Percentiles rank a stretch among this genome's conserved stretches.
These are phyloP conservation scores for Leptobrachium ailaonicum DNA, from an alignment of 2,113 vertebrate species.

Conservation along the genomic window DNA sequence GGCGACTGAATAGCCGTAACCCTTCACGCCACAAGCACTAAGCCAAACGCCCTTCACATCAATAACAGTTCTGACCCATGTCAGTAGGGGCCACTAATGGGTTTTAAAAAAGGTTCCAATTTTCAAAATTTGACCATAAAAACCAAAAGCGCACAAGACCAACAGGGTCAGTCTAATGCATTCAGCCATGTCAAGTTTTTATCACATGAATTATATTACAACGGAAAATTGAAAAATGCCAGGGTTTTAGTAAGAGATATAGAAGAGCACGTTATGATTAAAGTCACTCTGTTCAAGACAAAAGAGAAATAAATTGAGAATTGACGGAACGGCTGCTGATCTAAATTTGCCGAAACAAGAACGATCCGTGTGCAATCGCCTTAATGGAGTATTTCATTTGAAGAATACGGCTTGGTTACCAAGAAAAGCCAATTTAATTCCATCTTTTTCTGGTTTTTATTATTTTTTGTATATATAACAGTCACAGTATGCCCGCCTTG, in stretches of 20 bases:
- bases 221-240: not conserved
- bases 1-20: too few species aligned
- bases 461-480: not conserved
- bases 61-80: too few species aligned
- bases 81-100: too few species aligned
- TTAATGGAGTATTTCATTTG: not conserved
- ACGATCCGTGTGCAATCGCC: too few species aligned
- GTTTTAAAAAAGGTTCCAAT: too few species aligned
- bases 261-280: not conserved
- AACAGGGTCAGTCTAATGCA: not conserved
- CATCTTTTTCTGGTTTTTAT: too few species aligned
- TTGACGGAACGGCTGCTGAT: not conserved
- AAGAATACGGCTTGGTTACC: not conserved
- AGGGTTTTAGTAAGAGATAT: too few species aligned
- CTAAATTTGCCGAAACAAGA: not conserved
- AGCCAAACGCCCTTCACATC: too few species aligned
- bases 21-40: too few species aligned
- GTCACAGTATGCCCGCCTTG: too few species aligned
- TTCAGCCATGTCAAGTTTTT: not conserved
- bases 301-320: not conserved
- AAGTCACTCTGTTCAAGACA: not conserved
- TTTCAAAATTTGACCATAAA: too few species aligned
- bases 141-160: not conserved
- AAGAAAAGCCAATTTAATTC: not conserved
- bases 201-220: slow-evolving; percentile 1